Evolutionary conservation across 1,140 invertebrate genomes (phyloP), one percentile per base, ranked within the genome.

Genomic region (Temnothorax longispinosus): DNA sequence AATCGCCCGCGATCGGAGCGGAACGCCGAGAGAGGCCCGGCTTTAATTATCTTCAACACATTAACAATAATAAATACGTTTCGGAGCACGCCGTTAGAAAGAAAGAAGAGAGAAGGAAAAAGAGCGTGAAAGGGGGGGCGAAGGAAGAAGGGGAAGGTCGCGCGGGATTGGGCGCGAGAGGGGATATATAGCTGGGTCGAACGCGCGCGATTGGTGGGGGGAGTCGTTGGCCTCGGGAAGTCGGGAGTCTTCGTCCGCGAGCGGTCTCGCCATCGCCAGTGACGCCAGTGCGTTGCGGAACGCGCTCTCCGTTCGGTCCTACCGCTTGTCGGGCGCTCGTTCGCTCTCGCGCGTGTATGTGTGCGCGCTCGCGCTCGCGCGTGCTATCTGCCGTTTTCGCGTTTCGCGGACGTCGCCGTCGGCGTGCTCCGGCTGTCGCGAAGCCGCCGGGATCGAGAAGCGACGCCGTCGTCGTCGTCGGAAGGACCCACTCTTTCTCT

Each of bases 211-310:
- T 18, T 78, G 60, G 88, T 88, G 52, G 87, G 86, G 77, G 89
- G 84, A 86, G 82, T 91, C 90, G 90, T 89, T 91, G 90, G 90
- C 90, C 90, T 91, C 90, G 90, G 86, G 84, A 91, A 87, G 89
- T 91, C 90, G 90, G 86, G 84, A 91, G 89, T 82, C 64, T 90
- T 81, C 65, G 88, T 82, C 76, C 74, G 82, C 82, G 74, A 85
- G 74, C 71, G 69, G 32, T 86, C 58, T 27, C 27, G 27, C 27
- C 27, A 1, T 71, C 75, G 85, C 71, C 90, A 90, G 90, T 91
- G 50, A 65, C 75, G 85, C 71, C 90, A 91, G 90, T 91, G 50
- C 78, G 65, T 84, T 78, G 87, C 89, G 87, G 78, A 78, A 27
- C 27, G 27, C 27, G 27, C 56, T 78, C 0, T 32, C 18, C 7